Percentiles rank a stretch among this genome's conserved stretches.
phyloP scores from a whole-genome alignment of 2,797 vertebrate species.

The Avahi laniger region DNA sequence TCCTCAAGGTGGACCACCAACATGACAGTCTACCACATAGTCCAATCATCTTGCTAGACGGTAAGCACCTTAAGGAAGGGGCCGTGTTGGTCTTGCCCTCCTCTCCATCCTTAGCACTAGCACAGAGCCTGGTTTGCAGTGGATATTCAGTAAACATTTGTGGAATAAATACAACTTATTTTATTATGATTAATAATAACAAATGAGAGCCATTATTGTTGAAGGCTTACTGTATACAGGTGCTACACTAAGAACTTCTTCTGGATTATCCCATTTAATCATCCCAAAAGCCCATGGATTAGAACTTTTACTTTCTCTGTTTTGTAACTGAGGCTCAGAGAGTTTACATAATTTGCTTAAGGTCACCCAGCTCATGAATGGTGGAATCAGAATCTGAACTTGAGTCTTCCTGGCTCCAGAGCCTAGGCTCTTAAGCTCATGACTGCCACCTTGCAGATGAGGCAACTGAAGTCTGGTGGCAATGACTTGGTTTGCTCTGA shows the following conservation, averaged over 20 bases:
- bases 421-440: neutral
- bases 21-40: rapidly evolving
- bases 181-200: neutral
- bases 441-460: neutral
- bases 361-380: neutral
- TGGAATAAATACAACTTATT: neutral
- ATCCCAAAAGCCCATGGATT: neutral
- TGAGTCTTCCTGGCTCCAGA: neutral
- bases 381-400: neutral
- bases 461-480: neutral
- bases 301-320: neutral
- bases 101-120: neutral
- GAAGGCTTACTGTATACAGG: neutral
- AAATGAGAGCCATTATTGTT: neutral
- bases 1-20: neutral
- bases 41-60: neutral
- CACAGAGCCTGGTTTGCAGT: neutral
- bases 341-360: neutral
- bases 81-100: neutral
- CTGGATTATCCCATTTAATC: neutral
- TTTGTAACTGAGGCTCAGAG: neutral
- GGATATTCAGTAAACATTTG: neutral
- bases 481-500: neutral
- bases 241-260: neutral
- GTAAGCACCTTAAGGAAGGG: neutral